Conservation (phyloP, 1,140 invertebrate species). For the Druon quercuslanigerum region DNA sequence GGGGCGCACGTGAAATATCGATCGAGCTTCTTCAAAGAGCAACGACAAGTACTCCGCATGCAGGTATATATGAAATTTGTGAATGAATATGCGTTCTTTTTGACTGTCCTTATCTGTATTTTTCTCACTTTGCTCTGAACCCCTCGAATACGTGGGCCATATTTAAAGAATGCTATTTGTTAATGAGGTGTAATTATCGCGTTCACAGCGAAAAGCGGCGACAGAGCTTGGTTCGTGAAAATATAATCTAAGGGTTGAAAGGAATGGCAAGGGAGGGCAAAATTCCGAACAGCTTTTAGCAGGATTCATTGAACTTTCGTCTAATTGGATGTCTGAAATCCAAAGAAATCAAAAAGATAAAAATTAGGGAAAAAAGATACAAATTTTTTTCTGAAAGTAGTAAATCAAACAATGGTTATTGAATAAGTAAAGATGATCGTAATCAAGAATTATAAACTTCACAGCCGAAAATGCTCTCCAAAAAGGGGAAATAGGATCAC, state of each 20-base stretch:
- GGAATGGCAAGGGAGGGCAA: neutral
- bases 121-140: constrained; percentile 29
- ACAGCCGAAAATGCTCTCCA: too few species aligned
- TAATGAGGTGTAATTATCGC: constrained; percentile 65
- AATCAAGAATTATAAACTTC: neutral
- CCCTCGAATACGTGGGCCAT: constrained; percentile 50
- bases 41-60: constrained; percentile 36
- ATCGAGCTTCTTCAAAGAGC: constrained; percentile 56
- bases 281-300: constrained; percentile 2
- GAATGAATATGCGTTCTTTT: constrained; percentile 4
- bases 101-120: constrained; percentile 11
- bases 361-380: too few species aligned
- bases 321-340: constrained; percentile 4
- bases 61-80: neutral
- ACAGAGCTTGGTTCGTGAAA: constrained; percentile 37
- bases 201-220: constrained; percentile 50
- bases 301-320: constrained; percentile 3
- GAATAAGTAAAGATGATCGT: neutral
- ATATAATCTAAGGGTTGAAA: constrained; percentile 42
- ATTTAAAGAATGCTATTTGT: constrained; percentile 67
- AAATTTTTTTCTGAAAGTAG: too few species aligned
- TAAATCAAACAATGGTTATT: too few species aligned
- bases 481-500: too few species aligned
- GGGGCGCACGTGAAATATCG: constrained; percentile 53
- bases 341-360: neutral